phyloP scores from a whole-genome alignment of 2,113 vertebrate species.

The Amazona vittata region DNA sequence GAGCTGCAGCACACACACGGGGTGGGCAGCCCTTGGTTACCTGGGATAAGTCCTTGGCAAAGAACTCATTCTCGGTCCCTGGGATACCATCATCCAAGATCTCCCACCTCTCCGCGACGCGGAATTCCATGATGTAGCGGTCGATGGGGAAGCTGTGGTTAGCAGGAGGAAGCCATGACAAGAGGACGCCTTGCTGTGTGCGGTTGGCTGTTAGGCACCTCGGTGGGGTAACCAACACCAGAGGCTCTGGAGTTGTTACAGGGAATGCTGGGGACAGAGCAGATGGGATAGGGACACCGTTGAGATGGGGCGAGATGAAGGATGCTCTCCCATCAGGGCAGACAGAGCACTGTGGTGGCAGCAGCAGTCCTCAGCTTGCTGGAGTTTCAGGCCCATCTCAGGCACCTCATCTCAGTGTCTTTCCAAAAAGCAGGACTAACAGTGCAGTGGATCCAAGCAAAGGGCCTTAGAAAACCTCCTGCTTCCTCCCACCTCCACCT shows the following conservation, averaged over 20 bases:
- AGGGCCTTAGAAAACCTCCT: not conserved
- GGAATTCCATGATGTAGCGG: constrained; percentile 96
- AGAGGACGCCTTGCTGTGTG: constrained; percentile 97
- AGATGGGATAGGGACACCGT: not conserved
- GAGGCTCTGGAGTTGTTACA: constrained; percentile 97
- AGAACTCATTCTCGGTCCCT: constrained; percentile 88
- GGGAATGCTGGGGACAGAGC: constrained; percentile 85
- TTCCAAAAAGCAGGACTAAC: not conserved
- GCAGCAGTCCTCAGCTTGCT: not conserved
- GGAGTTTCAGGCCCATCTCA: not conserved
- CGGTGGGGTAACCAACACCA: constrained; percentile 99
- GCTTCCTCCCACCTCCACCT: not conserved
- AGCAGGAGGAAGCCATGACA: constrained; percentile 96
- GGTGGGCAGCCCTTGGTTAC: constrained; percentile 61
- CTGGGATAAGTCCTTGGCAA: constrained; percentile 96
- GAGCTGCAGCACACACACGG: rapidly evolving
- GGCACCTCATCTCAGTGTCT: not conserved
- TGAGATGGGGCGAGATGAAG: not conserved
- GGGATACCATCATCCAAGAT: constrained; percentile 90
- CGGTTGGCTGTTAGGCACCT: constrained; percentile 99
- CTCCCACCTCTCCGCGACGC: constrained; percentile 94
- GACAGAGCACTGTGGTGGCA: rapidly evolving
- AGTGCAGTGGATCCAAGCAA: not conserved
- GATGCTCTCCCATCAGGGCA: not conserved
- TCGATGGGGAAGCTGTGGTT: constrained; percentile 96